Conservation (phyloP, 1,140 invertebrate species). For the Pachypeltis micranthus region DNA sequence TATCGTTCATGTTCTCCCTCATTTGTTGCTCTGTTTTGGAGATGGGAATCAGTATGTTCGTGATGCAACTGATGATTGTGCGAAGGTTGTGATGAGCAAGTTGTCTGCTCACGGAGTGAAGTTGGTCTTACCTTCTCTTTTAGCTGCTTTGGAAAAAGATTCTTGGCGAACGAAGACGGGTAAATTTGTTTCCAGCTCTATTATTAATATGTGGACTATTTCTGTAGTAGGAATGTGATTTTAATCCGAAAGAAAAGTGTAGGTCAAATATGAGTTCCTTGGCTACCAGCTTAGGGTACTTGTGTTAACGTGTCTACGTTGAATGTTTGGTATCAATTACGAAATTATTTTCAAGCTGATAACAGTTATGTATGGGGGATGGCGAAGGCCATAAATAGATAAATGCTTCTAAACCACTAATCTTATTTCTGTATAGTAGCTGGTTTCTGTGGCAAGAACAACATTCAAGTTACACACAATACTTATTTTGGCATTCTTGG, state of each 20-base stretch:
- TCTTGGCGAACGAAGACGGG: constrained; percentile 98
- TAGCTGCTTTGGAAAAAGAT: constrained; percentile 90
- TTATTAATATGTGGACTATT: too few relatives aligned
- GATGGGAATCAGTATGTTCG: constrained; percentile 84
- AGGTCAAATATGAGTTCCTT: too few relatives aligned
- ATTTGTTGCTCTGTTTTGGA: constrained; percentile 90
- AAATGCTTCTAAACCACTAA: background rate
- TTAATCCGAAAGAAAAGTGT: too few relatives aligned
- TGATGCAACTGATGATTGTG: constrained; percentile 86
- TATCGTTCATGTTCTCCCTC: constrained; percentile 90
- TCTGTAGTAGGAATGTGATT: too few relatives aligned
- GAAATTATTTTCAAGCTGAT: too few relatives aligned
- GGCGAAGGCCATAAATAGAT: background rate
- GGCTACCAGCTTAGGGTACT: too few relatives aligned
- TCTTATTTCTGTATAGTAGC: too few relatives aligned
- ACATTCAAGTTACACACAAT: too few relatives aligned
- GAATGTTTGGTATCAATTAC: too few relatives aligned
- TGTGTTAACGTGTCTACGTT: too few relatives aligned
- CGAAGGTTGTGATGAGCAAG: constrained; percentile 92
- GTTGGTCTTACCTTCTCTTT: constrained; percentile 73
- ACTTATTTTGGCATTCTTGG: background rate
- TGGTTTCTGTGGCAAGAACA: too few relatives aligned
- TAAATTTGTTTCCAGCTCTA: constrained; percentile 31
- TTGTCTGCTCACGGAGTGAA: constrained; percentile 94
- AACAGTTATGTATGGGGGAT: too few relatives aligned